These are phyloP conservation scores for Phengaris arion DNA, from an alignment of 2,888 invertebrate species.

Conservation along the genomic window DNA sequence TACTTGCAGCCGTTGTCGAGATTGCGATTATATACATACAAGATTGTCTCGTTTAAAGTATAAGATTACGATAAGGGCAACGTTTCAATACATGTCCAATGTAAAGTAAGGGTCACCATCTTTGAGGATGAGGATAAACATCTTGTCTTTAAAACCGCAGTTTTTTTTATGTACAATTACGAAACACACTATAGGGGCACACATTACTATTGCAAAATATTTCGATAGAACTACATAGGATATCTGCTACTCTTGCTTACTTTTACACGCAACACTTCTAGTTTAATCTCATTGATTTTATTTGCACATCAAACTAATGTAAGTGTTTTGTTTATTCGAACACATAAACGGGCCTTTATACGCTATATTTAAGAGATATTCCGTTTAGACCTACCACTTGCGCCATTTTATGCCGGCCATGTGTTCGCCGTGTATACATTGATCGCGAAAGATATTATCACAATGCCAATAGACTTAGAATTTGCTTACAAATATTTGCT, in stretches of 20 bases:
- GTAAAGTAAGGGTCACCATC: too few relatives aligned
- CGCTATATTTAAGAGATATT: constrained; percentile 12
- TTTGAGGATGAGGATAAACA: too few relatives aligned
- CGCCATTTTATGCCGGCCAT: constrained; percentile 34
- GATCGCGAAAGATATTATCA: constrained; percentile 32
- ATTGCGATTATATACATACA: too few relatives aligned
- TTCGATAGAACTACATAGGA: not conserved
- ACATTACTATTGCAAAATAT: too few relatives aligned
- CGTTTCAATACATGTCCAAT: too few relatives aligned
- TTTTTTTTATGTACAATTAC: not conserved
- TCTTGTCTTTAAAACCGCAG: too few relatives aligned
- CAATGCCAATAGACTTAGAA: constrained; percentile 25
- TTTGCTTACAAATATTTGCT: constrained; percentile 28
- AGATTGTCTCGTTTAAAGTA: too few relatives aligned
- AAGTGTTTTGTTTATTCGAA: constrained; percentile 27
- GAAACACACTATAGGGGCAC: too few relatives aligned
- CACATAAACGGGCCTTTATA: constrained; percentile 27
- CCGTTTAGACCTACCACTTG: constrained; percentile 29
- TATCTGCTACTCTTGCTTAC: not conserved
- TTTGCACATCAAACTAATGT: constrained; percentile 27
- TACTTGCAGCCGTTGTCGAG: too few relatives aligned
- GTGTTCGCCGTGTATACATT: constrained; percentile 31
- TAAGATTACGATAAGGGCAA: too few relatives aligned
- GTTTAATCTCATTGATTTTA: constrained; percentile 24
- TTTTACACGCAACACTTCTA: not conserved